Evolutionary conservation across 2,888 invertebrate genomes (phyloP).

Genomic region (Diogma glabrata): DNA sequence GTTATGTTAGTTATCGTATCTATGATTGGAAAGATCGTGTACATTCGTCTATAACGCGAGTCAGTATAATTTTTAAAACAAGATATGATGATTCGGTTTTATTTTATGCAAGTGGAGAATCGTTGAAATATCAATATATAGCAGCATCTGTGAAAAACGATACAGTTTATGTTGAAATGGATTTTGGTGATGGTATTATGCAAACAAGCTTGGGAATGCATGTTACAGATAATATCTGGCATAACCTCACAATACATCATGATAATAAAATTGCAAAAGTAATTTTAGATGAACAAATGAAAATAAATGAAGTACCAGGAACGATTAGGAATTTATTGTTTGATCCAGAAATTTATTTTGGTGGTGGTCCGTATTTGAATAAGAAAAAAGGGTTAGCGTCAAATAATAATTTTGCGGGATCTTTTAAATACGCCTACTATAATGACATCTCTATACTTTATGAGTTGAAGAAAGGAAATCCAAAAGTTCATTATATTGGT

Average conservation of each 20-base stretch:
- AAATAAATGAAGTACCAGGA: conserved; percentile 59
- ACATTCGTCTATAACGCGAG: conserved; percentile 73
- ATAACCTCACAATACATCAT: conserved; percentile 78
- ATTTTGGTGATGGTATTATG: conserved; percentile 71
- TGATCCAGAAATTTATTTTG: conserved; percentile 89
- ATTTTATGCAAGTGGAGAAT: conserved; percentile 87
- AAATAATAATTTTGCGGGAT: conserved; percentile 78
- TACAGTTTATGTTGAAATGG: conserved; percentile 74
- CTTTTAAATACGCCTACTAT: conserved; percentile 83
- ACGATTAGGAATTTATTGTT: conserved; percentile 65
- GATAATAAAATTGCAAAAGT: conserved; percentile 60
- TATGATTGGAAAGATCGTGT: conserved; percentile 89
- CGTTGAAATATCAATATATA: conserved; percentile 73
- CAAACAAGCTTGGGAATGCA: conserved; percentile 54
- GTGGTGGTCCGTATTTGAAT: conserved; percentile 73
- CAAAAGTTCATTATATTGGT: conserved; percentile 69
- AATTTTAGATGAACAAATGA: conserved; percentile 61
- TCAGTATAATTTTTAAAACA: conserved; percentile 83
- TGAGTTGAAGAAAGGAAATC: conserved; percentile 72
- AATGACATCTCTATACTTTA: conserved; percentile 87
- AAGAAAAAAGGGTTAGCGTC: conserved; percentile 73
- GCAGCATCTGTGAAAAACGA: conserved; percentile 76
- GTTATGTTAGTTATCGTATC: conserved; percentile 83
- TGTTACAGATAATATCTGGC: conserved; percentile 71
- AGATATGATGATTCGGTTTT: conserved; percentile 83